A percentile compares a stretch with the other conserved stretches of the same genome.
Evolutionary conservation across 2,888 invertebrate genomes (phyloP).

Genomic region (Lasioglossum villosulum): DNA sequence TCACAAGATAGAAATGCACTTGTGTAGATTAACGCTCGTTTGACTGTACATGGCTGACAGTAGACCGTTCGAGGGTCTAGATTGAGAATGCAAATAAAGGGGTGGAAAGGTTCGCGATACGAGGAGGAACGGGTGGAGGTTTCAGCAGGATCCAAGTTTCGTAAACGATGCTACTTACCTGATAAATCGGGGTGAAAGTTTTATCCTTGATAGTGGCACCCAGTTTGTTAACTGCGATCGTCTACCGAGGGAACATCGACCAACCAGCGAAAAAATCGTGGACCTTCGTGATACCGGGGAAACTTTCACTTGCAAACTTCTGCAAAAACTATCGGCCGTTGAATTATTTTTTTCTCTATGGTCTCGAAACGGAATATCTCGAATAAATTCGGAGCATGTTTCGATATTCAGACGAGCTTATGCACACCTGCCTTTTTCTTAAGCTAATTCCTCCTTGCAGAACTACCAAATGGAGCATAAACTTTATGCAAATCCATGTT

Average conservation of each 20-base stretch:
- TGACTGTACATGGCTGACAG: not conserved
- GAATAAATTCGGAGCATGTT: not conserved
- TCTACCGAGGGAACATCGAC: not conserved
- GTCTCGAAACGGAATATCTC: not conserved
- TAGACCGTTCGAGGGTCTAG: constrained; percentile 22
- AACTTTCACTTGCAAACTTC: not conserved
- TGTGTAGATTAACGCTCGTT: constrained; percentile 7
- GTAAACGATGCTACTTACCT: constrained; percentile 79
- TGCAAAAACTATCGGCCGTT: not conserved
- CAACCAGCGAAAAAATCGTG: not conserved
- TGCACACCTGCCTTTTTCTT: not conserved
- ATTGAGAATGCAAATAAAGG: constrained; percentile 59
- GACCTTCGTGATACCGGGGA: not conserved
- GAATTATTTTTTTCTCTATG: not conserved
- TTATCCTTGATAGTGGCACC: constrained; percentile 44
- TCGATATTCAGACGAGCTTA: not conserved
- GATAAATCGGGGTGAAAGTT: constrained; percentile 78
- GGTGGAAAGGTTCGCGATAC: constrained; percentile 3
- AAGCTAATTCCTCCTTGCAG: not conserved
- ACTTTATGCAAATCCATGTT: not conserved
- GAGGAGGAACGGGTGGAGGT: constrained; percentile 2
- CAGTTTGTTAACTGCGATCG: not conserved
- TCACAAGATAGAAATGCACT: not conserved
- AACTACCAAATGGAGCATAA: not conserved
- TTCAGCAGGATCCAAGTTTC: constrained; percentile 73